Base-by-base conservation (phyloP, 2,888 invertebrate species). In the Torymus auratus region DNA sequence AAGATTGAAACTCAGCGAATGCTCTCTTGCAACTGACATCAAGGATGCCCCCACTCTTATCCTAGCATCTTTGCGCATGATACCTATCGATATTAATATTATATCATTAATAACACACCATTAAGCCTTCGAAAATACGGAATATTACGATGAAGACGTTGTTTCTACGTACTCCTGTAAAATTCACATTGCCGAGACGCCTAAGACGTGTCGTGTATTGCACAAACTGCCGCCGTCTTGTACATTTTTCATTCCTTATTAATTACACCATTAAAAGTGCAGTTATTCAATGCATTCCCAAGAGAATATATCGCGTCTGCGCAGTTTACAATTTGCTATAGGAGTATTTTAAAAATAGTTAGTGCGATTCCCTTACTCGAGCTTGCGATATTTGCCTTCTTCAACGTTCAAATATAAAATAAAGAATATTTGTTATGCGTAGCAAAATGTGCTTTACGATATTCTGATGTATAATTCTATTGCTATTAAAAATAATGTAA, bases 201-300 rank as follows among this genome's bases (percentile, higher is more conserved):
- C 62, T 17, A 7, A 41, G 41, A 41, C 41, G 41, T 41, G 7
- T 28, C 28, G 53, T 14, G 12, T 23, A 23, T 53, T 28, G 23
- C 12, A n/a, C 23, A 7, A 14, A 3, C 12, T 17, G 10, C 7
- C 64, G 12, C 55, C 64, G 0, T 23, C 13, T 13, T 1, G 7
- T 55, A 53, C 28, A 64, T 73, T 64, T 23, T 64, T 64, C 15
- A 62, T 41, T 13, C 23, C 12, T 55, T 64, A 17, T 55, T 14
- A 62, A 73, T 73, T 28, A 41, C 5, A 55, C 14, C 64, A 55
- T 73, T 62, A 73, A 55, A 55, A 62, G 28, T 64, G 15, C 55
- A 17, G 13, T 28, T 17, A 41, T 64, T 50, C 17, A 10, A 58
- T 20, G 14, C 1, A 69, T 68, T 69, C 61, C 13, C 13, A 41